Conservation (phyloP, 2,888 invertebrate genomes). For the Machimus atricapillus region DNA sequence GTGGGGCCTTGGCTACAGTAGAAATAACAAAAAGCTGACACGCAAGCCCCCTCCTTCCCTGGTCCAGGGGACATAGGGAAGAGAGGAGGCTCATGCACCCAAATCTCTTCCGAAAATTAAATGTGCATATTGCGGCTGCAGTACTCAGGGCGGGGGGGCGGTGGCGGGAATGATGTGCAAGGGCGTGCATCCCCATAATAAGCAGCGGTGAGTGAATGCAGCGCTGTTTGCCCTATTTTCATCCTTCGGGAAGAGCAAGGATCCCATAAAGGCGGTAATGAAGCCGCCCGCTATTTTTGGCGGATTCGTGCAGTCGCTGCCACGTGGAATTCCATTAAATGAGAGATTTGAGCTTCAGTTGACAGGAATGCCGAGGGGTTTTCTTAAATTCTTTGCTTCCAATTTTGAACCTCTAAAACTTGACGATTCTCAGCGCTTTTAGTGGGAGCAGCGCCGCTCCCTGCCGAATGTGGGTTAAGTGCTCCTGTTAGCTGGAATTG, state of each 20-base stretch:
- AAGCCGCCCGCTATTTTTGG: conserved; percentile 8
- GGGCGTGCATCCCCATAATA: background rate
- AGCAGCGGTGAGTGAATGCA: background rate
- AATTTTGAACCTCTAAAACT: background rate
- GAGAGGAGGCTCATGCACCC: background rate
- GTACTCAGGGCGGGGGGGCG: background rate
- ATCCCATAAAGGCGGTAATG: background rate
- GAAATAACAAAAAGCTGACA: conserved; percentile 14
- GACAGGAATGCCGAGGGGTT: background rate
- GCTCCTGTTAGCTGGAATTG: background rate
- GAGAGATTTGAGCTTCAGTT: background rate
- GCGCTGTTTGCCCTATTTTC: background rate
- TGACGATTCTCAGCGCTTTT: background rate
- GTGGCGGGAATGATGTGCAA: too few species aligned
- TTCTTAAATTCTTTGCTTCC: background rate
- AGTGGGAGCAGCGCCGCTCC: background rate
- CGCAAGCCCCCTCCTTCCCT: background rate
- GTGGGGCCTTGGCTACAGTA: background rate
- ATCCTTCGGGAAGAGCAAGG: background rate
- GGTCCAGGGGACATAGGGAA: background rate
- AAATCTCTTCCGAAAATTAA: conserved; percentile 24
- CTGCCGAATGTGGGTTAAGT: background rate
- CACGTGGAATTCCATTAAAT: conserved; percentile 1
- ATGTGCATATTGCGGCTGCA: conserved; percentile 8
- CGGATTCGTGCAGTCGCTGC: background rate